Evolutionary conservation across 2,113 vertebrate genomes (phyloP).

Genomic region (Chauna torquata): DNA sequence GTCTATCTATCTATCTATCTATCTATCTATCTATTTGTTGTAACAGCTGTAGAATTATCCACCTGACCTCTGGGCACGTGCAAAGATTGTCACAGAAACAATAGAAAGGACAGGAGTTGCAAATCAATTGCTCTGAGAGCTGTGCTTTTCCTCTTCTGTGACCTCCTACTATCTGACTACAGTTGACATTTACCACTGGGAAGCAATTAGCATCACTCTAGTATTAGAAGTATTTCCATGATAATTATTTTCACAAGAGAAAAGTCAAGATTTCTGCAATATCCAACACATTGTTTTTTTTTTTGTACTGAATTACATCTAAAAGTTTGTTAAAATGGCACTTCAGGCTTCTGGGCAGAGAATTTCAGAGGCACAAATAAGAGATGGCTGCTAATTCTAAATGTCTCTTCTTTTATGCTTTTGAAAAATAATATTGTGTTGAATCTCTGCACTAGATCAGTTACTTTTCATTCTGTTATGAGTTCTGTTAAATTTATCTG

Average conservation of each 20-base stretch:
- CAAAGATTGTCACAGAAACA: neutral
- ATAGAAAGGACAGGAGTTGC: neutral
- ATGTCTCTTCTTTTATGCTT: neutral
- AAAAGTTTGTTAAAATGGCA: conserved; percentile 8
- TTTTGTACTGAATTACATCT: neutral
- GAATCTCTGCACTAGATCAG: neutral
- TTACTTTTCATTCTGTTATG: neutral
- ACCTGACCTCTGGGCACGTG: neutral
- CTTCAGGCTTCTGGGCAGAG: neutral
- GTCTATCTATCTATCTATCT: neutral
- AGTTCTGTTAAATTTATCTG: neutral
- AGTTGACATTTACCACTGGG: neutral
- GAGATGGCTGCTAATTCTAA: neutral
- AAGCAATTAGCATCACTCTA: conserved; percentile 11
- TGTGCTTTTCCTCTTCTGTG: neutral
- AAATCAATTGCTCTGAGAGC: neutral
- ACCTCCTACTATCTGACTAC: neutral
- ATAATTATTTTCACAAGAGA: conserved; percentile 14
- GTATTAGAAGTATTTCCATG: neutral
- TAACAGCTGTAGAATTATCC: neutral
- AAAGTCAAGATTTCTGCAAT: conserved; percentile 7
- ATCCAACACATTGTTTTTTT: neutral
- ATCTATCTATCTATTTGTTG: neutral
- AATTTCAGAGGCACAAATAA: neutral
- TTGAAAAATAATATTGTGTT: neutral